These are phyloP conservation scores for Patella ulyssiponensis DNA, from an alignment of 2,888 invertebrate species.

Conservation along the genomic window DNA sequence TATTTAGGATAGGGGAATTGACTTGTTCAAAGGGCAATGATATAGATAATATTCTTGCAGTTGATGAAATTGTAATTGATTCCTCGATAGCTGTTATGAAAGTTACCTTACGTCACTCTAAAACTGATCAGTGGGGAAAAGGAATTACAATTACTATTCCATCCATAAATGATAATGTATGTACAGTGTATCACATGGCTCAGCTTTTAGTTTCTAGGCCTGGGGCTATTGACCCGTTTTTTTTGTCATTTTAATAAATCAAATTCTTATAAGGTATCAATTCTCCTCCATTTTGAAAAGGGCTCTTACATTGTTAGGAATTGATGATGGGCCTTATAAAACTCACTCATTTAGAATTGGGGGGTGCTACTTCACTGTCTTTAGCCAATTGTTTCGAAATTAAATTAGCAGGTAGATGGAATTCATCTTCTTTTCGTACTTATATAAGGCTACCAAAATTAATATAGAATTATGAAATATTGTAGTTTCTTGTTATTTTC, in stretches of 20 bases:
- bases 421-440: not conserved
- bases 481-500: too few species aligned
- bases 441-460: not conserved
- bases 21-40: not conserved
- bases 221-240: not conserved
- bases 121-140: constrained; percentile 14
- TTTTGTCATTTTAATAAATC: constrained; percentile 12
- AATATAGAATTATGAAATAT: too few species aligned
- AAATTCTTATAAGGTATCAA: not conserved
- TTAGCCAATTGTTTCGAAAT: not conserved
- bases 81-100: not conserved
- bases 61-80: not conserved
- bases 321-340: not conserved
- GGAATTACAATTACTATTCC: not conserved
- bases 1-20: constrained; percentile 30
- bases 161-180: too few species aligned
- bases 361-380: constrained; percentile 9
- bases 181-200: too few species aligned
- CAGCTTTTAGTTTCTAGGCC: not conserved
- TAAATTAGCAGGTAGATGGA: not conserved
- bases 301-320: not conserved
- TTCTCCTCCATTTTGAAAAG: not conserved
- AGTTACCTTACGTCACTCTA: not conserved
- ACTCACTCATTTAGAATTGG: constrained; percentile 18
- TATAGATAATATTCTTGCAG: not conserved